Evolutionary conservation across 2,113 vertebrate genomes (phyloP).

Genomic region (Centropus bengalensis): DNA sequence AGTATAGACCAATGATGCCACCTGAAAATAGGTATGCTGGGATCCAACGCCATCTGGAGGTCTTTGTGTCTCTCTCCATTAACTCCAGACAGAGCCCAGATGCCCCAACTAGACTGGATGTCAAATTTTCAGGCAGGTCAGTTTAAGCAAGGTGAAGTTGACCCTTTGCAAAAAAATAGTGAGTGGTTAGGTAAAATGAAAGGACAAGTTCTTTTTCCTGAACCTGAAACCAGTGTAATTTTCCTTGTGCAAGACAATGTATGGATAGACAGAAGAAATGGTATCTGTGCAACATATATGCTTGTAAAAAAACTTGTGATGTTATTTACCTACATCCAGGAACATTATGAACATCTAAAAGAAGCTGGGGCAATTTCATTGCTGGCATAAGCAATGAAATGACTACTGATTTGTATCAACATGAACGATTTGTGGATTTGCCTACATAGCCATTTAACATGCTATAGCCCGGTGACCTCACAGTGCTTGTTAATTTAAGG

Average conservation of each 20-base stretch:
- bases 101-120: fast-evolving
- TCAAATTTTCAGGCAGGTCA: neutral
- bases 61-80: neutral
- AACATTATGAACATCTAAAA: neutral
- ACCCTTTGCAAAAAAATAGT: neutral
- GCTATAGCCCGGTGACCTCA: neutral
- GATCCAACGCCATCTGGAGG: neutral
- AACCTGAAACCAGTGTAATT: neutral
- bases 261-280: neutral
- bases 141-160: neutral
- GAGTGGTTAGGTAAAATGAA: neutral
- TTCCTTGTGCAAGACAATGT: neutral
- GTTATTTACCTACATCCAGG: neutral
- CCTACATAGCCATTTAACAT: neutral
- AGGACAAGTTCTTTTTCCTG: neutral
- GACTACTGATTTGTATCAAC: neutral
- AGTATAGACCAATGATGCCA: fast-evolving
- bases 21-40: neutral
- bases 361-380: neutral
- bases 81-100: neutral
- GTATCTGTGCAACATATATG: neutral
- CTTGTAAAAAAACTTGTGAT: neutral
- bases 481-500: neutral
- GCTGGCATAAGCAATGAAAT: neutral
- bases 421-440: neutral